Evolutionary conservation across 2,888 invertebrate genomes (phyloP).

Genomic region (Agriopis marginaria): DNA sequence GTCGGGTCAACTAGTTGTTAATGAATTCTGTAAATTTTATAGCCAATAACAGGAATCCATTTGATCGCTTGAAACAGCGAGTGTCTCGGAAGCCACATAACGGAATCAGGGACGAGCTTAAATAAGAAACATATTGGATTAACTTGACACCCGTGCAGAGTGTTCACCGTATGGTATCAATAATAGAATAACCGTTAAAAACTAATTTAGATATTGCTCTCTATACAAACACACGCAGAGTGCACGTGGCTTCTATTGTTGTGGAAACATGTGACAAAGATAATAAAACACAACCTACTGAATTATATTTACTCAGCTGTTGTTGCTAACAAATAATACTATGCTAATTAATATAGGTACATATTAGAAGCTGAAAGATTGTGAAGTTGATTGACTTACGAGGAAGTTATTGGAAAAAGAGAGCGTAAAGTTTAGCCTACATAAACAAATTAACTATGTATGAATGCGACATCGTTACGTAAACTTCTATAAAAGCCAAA

Average conservation of each 20-base stretch:
- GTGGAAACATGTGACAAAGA: slow-evolving; percentile 11
- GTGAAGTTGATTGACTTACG: not conserved
- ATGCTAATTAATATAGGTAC: too few relatives aligned
- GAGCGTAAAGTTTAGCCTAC: slow-evolving; percentile 20
- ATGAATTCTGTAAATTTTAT: not conserved
- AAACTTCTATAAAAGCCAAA: slow-evolving; percentile 29
- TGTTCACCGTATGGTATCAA: slow-evolving; percentile 34
- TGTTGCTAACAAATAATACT: too few relatives aligned
- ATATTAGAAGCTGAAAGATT: too few relatives aligned
- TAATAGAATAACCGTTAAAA: slow-evolving; percentile 32
- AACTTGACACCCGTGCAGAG: slow-evolving; percentile 51
- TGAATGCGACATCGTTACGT: slow-evolving; percentile 34
- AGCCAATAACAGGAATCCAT: slow-evolving; percentile 37
- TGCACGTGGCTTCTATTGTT: slow-evolving; percentile 30
- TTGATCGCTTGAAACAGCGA: slow-evolving; percentile 47
- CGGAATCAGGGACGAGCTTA: slow-evolving; percentile 57
- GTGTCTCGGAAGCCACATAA: slow-evolving; percentile 68
- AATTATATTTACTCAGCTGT: not conserved
- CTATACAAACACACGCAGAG: slow-evolving; percentile 21
- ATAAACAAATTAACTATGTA: slow-evolving; percentile 29
- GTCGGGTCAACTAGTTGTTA: too few relatives aligned
- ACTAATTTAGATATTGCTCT: slow-evolving; percentile 32
- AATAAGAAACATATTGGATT: slow-evolving; percentile 75
- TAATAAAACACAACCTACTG: not conserved
- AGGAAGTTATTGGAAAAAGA: slow-evolving; percentile 11